phyloP scores from a whole-genome alignment of 2,113 vertebrate species.

The Bujurquina vittata region DNA sequence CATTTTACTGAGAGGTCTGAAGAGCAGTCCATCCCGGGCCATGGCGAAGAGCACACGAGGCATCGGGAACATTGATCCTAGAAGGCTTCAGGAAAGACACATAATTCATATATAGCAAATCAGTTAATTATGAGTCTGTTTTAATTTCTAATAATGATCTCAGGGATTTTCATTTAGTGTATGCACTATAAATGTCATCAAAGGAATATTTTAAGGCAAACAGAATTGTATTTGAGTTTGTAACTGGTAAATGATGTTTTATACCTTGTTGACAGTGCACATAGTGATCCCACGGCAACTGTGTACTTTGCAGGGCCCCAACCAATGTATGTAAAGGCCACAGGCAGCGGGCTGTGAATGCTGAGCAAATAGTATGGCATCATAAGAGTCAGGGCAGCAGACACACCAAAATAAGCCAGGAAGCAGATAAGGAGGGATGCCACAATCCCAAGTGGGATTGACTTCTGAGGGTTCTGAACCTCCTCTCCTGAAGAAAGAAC shows the following conservation, averaged over 20 bases:
- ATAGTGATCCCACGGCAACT: constrained; percentile 79
- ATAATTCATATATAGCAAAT: neutral
- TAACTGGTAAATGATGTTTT: neutral
- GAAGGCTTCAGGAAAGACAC: constrained; percentile 76
- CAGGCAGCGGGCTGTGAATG: constrained; percentile 79
- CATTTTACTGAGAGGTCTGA: constrained; percentile 83
- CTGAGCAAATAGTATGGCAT: constrained; percentile 86
- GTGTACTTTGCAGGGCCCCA: constrained; percentile 81
- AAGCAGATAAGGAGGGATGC: constrained; percentile 86
- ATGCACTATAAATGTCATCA: neutral
- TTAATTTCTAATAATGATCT: neutral
- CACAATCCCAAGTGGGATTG: constrained; percentile 83
- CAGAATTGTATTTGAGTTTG: neutral
- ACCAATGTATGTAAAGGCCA: constrained; percentile 82
- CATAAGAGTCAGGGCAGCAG: constrained; percentile 85
- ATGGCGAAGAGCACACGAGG: constrained; percentile 95
- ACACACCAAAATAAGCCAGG: constrained; percentile 84
- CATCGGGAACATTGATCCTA: constrained; percentile 97
- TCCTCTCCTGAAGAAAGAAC: constrained; percentile 80
- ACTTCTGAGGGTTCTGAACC: constrained; percentile 82
- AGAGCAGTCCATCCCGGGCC: constrained; percentile 94
- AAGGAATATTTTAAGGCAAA: neutral
- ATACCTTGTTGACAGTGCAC: constrained; percentile 77
- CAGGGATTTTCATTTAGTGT: neutral
- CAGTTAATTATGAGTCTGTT: neutral